These are phyloP conservation scores for Metopolophium dirhodum DNA, from an alignment of 1,140 invertebrate genomes.

Conservation along the genomic window DNA sequence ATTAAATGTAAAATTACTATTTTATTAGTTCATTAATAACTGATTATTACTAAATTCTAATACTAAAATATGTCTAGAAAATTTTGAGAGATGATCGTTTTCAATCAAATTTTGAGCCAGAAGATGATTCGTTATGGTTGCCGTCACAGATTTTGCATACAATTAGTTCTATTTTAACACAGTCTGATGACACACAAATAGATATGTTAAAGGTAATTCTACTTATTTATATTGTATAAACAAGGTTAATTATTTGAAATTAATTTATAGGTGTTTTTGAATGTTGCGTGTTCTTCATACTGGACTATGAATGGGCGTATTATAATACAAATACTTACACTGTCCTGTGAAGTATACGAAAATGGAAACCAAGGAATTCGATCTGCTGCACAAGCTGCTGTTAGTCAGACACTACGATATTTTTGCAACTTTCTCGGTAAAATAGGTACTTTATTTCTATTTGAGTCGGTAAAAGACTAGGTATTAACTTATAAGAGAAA, in stretches of 20 bases:
- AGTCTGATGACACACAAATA: slow-evolving; percentile 78
- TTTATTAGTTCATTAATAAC: neutral
- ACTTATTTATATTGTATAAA: neutral
- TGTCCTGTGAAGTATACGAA: slow-evolving; percentile 78
- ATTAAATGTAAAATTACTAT: slow-evolving; percentile 74
- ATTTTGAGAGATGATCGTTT: slow-evolving; percentile 89
- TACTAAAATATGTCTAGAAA: slow-evolving; percentile 69
- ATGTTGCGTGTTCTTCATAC: slow-evolving; percentile 79
- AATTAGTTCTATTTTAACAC: slow-evolving; percentile 76
- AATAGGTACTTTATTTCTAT: slow-evolving; percentile 5
- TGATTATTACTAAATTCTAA: slow-evolving; percentile 36
- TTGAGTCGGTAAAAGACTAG: neutral
- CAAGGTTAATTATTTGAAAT: neutral
- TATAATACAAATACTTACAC: slow-evolving; percentile 77
- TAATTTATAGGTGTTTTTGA: slow-evolving; percentile 74
- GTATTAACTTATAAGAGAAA: neutral
- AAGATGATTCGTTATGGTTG: slow-evolving; percentile 89
- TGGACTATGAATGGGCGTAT: slow-evolving; percentile 83
- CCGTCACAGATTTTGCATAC: slow-evolving; percentile 86
- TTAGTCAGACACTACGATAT: slow-evolving; percentile 80
- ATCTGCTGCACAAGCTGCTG: slow-evolving; percentile 81
- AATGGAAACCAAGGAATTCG: slow-evolving; percentile 77
- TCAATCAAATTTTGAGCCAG: slow-evolving; percentile 87
- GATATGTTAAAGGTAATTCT: slow-evolving; percentile 72
- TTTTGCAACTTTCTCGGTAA: slow-evolving; percentile 81